A percentile compares a stretch with the other conserved stretches of the same genome.
These are phyloP conservation scores for Nephrotoma flavescens DNA, from an alignment of 2,888 invertebrate genomes.

Conservation along the genomic window DNA sequence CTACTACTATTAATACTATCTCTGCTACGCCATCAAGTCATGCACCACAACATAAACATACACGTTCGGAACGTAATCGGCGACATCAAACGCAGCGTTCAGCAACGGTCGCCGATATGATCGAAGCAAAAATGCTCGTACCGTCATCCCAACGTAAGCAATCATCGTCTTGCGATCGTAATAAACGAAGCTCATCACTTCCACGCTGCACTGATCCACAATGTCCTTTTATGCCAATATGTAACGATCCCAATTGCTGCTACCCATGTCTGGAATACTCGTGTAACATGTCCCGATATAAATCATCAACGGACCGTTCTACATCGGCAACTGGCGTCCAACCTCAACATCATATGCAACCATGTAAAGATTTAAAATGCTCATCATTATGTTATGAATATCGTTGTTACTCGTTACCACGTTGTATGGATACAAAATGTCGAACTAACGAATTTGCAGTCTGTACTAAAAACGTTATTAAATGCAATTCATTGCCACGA, in stretches of 20 bases:
- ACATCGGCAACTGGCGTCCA: constrained; percentile 22
- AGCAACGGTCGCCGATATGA: constrained; percentile 32
- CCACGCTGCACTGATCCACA: constrained; percentile 30
- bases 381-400: constrained; percentile 27
- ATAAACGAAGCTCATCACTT: constrained; percentile 25
- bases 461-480: constrained; percentile 24
- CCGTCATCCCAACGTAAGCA: constrained; percentile 23
- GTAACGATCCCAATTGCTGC: constrained; percentile 31
- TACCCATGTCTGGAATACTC: constrained; percentile 15
- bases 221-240: constrained; percentile 30
- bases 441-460: background rate
- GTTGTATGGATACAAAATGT: constrained; percentile 31
- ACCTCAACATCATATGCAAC: constrained; percentile 12
- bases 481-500: constrained; percentile 34
- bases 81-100: constrained; percentile 33
- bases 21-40: constrained; percentile 11
- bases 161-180: constrained; percentile 27
- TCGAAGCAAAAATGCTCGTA: constrained; percentile 17
- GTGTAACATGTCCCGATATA: background rate
- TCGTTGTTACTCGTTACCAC: constrained; percentile 25
- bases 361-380: constrained; percentile 7
- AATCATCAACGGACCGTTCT: constrained; percentile 15
- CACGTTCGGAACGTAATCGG: constrained; percentile 25
- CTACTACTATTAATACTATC: constrained; percentile 4
- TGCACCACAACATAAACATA: constrained; percentile 17